Base-by-base conservation (phyloP, 2,888 invertebrate species). In the Drosophila yooni region DNA sequence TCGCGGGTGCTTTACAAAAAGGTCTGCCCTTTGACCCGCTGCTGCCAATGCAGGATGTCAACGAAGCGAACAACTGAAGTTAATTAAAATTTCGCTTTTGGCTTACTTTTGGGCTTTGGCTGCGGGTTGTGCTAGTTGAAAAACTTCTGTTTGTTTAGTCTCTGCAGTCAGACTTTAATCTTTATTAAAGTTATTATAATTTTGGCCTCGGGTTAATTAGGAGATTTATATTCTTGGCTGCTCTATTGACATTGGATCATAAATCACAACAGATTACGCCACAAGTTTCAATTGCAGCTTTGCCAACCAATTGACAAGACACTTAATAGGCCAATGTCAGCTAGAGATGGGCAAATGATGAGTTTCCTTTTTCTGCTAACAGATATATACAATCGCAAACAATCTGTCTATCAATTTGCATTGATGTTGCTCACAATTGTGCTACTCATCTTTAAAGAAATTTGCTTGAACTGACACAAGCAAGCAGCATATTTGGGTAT, bases 81-180 rank as follows among this genome's bases (percentile, higher is more conserved):
- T 87, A 87, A 87, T 87, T 87, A 82, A 87, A 89, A 80, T 78
- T 78, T 76, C 77, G 75, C 25, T 84, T 86, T 82, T 57, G 67
- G 52, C 82, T 89, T 83, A 68, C 76, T 76, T 87, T 80, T 36
- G 57, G 62, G 72, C 71, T 70, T 71, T 70, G 51, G 67, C 69
- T 74, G 61, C 63, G 68, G 76, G 73, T 66, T 68, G 64, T 67
- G 65, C 70, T 74, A 71, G 36, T 71, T 58, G 43, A 38, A 50
- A 50, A 71, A 59, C 66, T 77, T 66, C 53, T 53, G 54, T 59
- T 62, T 70, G 58, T 36, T 62, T 50, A 62, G 54, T 36, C 60
- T 40, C 63, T 25, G 46, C 57, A 51, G 38, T 59, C 51, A 59
- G 18, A 7, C 31, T 65, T 67, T 79, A 78, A 76, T 68, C 68